Base-by-base conservation (phyloP, 1,140 invertebrate genomes). In the Mamestra configurata region DNA sequence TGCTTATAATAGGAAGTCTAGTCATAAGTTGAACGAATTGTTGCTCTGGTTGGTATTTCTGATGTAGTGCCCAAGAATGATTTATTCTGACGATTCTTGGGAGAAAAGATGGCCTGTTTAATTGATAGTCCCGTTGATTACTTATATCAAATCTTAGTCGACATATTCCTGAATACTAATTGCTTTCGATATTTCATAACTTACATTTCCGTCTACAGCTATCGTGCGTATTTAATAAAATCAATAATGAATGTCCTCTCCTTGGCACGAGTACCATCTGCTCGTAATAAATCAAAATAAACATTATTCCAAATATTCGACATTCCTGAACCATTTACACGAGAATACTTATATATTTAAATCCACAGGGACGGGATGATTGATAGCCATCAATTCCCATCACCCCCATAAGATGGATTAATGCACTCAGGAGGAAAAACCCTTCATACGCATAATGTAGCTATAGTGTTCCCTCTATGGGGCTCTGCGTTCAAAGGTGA, bases 361-460 rank as follows among this genome's bases (percentile, higher is more conserved):
- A 76, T 46, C 72, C 37, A 15, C 46, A 8, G 55, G 18, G 72
- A 59, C 11, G 43, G 5, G 37, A 64, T 77, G 79, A 80, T 77
- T 77, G 72, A 80, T 80, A 70, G 40, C 20, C 73, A 76, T 80
- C 72, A 68, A 70, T 80, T 70, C 13, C 51, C 51, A 37, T 80
- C 10, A 57, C 53, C 49, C 37, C 71, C 55, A 20, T 73, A 76
- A 80, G 78, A 79, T 49, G 73, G 72, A 80, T 80, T 76, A 70
- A 81, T 70, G 79, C 79, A 81, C 64, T 81, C 59, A 64, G 31
- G 53, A 72, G 73, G 79, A 81, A 81, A 61, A 77, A 71, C 55
- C 73, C 37, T 68, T 81, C 73, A 64, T 37, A 51, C 55, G 79
- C 77, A 55, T 71, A 49, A 40, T 61, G 15, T 22, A 53, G n/a